phyloP scores from a whole-genome alignment of 2,797 vertebrate genomes.

The Ctenopoma multispine region DNA sequence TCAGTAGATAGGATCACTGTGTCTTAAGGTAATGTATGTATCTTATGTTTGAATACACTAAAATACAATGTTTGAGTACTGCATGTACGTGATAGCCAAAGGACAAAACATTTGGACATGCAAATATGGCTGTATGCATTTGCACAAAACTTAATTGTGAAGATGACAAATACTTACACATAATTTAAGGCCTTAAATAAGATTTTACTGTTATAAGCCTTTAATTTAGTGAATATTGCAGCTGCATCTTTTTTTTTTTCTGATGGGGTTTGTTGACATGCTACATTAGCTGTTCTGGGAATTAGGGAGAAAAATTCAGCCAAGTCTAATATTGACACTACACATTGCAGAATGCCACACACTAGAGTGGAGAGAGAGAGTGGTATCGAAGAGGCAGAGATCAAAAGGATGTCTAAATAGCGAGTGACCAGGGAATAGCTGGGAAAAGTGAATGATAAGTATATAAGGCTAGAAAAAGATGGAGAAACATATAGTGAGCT shows the following conservation, averaged over 20 bases:
- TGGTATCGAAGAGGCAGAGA: slow-evolving; percentile 8
- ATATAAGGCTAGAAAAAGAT: not conserved
- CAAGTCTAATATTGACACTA: slow-evolving; percentile 79
- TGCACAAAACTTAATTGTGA: no score
- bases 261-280: slow-evolving; percentile 46
- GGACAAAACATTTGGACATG: no score
- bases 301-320: slow-evolving; percentile 46
- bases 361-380: slow-evolving; percentile 17
- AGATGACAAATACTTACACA: no score
- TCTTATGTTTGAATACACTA: no score
- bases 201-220: no score
- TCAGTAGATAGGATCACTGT: no score
- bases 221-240: no score
- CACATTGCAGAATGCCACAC: slow-evolving; percentile 50
- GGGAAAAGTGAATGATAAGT: slow-evolving; percentile 4
- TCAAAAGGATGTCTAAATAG: not conserved
- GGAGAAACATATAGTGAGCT: not conserved
- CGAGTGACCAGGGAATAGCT: not conserved
- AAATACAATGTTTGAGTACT: no score
- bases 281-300: slow-evolving; percentile 57
- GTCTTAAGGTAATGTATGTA: no score
- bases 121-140: no score
- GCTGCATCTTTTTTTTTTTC: not conserved
- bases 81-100: no score
- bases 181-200: no score